Evolutionary conservation across 2,797 vertebrate species (phyloP), one percentile per base, ranked within the genome.

Genomic region (Morelia viridis): DNA sequence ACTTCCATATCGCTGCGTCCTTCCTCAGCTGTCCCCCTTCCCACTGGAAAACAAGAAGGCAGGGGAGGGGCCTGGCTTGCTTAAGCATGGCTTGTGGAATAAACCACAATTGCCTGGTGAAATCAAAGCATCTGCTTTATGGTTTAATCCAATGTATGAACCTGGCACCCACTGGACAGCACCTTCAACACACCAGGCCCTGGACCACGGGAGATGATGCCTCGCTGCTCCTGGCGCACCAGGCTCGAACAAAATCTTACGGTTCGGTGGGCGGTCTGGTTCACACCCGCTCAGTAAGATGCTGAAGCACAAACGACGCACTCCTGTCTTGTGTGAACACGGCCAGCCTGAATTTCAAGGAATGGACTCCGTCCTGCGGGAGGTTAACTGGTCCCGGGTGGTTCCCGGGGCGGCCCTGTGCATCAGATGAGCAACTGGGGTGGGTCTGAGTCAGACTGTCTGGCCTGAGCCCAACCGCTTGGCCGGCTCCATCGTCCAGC

Each of bases 261-360:
- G n/a, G 28, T 53, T 53, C 1, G 8, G 50, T 2, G 12, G 28
- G 65, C 0, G 65, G 65, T 2, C 17, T 22, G 31, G 41, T 22
- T 41, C n/a, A 19, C 31, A 9, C 31, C 0, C 5, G 1, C 28
- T 6, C 17, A 17, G 12, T 31, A 22, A 17, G 65, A 65, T 5
- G 1, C 5, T 65, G 64, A 31, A 6, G n/a, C n/a, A 31, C n/a
- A 31, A 31, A 31, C 0, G 0, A 1, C 0, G 15, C 1, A 31
- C 31, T 71, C 7, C 68, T 35, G 31, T 8, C 15, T 0, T 35
- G 68, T 1, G 12, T 31, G n/a, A n/a, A 2, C 12, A 68, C 11
- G 12, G 11, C 1, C 26, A 65, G 28, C 62, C 62, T 28, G 26
- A 10, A 10, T 26, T 6, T 11, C 62, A 26, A n/a, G 62, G 26